These are phyloP conservation scores for Crypturellus undulatus DNA, from an alignment of 2,113 vertebrate species.

Conservation along the genomic window DNA sequence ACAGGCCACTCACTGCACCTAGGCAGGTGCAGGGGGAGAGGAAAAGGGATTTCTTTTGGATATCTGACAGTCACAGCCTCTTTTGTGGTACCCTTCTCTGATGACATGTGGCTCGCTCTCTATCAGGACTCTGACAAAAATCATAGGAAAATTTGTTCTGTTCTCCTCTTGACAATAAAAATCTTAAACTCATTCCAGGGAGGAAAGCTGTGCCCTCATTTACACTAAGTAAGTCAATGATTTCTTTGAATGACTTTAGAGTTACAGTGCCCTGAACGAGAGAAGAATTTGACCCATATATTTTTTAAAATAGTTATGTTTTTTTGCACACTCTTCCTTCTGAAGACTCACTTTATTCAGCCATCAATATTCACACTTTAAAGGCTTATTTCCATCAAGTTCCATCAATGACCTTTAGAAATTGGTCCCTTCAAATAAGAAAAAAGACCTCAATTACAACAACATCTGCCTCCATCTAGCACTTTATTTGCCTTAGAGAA, in stretches of 20 bases:
- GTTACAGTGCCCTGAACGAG: neutral
- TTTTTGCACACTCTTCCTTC: neutral
- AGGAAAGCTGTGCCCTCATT: neutral
- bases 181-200: neutral
- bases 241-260: neutral
- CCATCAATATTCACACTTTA: constrained; percentile 40
- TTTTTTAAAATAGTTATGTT: neutral
- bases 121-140: neutral
- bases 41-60: neutral
- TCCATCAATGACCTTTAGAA: constrained; percentile 37
- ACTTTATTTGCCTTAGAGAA: constrained; percentile 34
- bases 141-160: neutral
- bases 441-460: constrained; percentile 28
- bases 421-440: constrained; percentile 20
- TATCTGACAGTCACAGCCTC: neutral
- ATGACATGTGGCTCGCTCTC: neutral
- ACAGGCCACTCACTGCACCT: accelerated
- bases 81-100: neutral
- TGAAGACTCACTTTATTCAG: neutral
- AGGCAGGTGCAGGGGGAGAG: neutral
- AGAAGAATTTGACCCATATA: neutral
- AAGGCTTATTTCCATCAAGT: constrained; percentile 32
- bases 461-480: constrained; percentile 30
- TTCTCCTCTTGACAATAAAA: neutral
- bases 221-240: neutral